A percentile compares a stretch with the other conserved stretches of the same genome.
phyloP scores from a whole-genome alignment of 1,140 invertebrate genomes.

The Eueides isabella region DNA sequence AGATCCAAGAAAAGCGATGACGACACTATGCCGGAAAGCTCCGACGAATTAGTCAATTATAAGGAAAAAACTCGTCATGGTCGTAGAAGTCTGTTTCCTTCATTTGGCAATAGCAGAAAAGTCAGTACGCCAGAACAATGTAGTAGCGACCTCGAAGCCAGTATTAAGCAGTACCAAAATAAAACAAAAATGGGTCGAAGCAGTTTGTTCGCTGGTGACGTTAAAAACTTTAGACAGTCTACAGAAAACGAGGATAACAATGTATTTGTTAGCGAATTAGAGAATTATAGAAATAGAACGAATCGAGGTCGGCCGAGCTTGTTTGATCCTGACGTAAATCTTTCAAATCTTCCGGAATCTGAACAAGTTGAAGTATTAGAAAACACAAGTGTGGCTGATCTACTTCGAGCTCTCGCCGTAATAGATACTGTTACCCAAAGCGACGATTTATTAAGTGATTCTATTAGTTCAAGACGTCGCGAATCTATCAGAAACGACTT shows the following conservation, averaged over 20 bases:
- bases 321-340: constrained; percentile 79
- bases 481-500: constrained; percentile 62
- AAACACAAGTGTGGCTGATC: constrained; percentile 89
- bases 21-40: constrained; percentile 69
- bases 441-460: constrained; percentile 18
- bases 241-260: constrained; percentile 50
- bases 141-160: constrained; percentile 61
- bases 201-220: constrained; percentile 63
- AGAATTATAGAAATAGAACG: constrained; percentile 65
- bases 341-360: constrained; percentile 68
- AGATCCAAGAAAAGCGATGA: constrained; percentile 69
- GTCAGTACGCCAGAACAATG: constrained; percentile 53
- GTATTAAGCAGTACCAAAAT: constrained; percentile 70
- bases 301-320: constrained; percentile 78
- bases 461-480: constrained; percentile 46
- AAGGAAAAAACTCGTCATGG: constrained; percentile 71
- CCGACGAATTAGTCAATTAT: constrained; percentile 73
- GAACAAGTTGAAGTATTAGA: constrained; percentile 86
- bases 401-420: constrained; percentile 86
- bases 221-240: constrained; percentile 53
- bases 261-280: constrained; percentile 62
- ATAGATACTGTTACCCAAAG: constrained; percentile 70
- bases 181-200: constrained; percentile 73
- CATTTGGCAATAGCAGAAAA: constrained; percentile 72
- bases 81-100: constrained; percentile 67